These are phyloP conservation scores for Pterobdella sp. DNA, from an alignment of 2,888 invertebrate species.

Conservation along the genomic window DNA sequence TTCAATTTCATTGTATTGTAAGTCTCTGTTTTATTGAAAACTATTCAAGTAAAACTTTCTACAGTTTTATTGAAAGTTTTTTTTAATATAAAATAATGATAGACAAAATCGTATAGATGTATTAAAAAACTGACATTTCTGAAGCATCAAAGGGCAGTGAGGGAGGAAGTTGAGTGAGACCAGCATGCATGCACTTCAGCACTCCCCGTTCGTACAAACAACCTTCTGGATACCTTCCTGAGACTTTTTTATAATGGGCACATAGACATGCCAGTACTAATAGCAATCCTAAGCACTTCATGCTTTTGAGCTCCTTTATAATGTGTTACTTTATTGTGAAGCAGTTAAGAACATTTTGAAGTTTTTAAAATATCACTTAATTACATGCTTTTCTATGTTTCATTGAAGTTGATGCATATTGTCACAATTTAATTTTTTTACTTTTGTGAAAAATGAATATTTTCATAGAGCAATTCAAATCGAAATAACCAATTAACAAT, in stretches of 20 bases:
- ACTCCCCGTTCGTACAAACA: constrained; percentile 1
- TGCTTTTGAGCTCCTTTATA: no score
- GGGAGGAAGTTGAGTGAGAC: neutral
- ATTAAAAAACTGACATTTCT: neutral
- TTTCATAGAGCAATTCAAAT: no score
- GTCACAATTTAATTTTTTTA: no score
- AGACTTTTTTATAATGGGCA: neutral
- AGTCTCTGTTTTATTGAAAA: neutral
- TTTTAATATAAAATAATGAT: neutral
- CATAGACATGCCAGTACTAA: neutral
- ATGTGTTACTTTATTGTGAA: no score
- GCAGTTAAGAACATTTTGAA: no score
- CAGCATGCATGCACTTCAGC: neutral
- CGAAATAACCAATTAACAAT: no score
- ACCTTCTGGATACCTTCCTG: neutral
- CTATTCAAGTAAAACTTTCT: neutral
- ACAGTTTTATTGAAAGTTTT: neutral
- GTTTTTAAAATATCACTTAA: no score
- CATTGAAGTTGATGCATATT: no score
- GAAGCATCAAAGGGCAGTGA: neutral
- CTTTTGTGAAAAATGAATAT: no score
- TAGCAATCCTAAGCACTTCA: neutral
- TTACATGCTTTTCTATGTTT: no score
- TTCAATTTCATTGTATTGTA: constrained; percentile 17
- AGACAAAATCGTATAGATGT: neutral